A percentile compares a stretch with the other conserved stretches of the same genome.
phyloP scores from a whole-genome alignment of 2,888 invertebrate species.

The Yponomeuta plumbellus region DNA sequence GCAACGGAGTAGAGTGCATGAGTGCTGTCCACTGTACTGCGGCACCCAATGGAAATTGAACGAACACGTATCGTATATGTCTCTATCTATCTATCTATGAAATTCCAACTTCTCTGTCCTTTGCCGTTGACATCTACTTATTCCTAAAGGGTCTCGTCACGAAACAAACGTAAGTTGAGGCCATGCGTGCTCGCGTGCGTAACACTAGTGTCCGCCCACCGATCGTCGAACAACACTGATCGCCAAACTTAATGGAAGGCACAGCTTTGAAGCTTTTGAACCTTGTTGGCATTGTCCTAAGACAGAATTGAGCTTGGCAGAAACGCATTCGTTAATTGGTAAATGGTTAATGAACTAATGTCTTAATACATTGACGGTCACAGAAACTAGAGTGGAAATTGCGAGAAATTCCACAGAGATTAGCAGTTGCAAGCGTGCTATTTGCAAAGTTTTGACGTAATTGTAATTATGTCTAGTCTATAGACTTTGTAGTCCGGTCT shows the following conservation, averaged over 20 bases:
- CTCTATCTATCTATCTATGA: too few species aligned
- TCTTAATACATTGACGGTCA: constrained; percentile 9
- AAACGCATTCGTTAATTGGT: not conserved
- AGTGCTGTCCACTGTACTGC: too few species aligned
- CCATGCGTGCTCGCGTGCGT: constrained; percentile 6
- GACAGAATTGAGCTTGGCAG: not conserved
- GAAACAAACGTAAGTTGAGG: not conserved
- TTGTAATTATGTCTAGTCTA: constrained; percentile 1
- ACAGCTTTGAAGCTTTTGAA: not conserved
- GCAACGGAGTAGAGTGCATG: too few species aligned
- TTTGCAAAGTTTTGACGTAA: constrained; percentile 7
- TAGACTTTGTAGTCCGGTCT: not conserved
- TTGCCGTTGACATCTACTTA: not conserved
- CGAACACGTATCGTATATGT: too few species aligned
- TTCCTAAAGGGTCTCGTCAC: not conserved
- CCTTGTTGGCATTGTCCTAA: not conserved
- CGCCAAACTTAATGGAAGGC: not conserved
- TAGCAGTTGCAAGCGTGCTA: not conserved
- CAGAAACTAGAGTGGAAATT: constrained; percentile 8
- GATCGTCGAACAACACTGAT: not conserved
- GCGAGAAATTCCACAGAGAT: constrained; percentile 13
- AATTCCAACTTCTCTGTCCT: not conserved
- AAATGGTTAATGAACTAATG: not conserved
- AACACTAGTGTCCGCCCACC: not conserved
- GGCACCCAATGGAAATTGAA: too few species aligned